Evolutionary conservation across 2,888 invertebrate species (phyloP).

Genomic region (Pyrochroa serraticornis): DNA sequence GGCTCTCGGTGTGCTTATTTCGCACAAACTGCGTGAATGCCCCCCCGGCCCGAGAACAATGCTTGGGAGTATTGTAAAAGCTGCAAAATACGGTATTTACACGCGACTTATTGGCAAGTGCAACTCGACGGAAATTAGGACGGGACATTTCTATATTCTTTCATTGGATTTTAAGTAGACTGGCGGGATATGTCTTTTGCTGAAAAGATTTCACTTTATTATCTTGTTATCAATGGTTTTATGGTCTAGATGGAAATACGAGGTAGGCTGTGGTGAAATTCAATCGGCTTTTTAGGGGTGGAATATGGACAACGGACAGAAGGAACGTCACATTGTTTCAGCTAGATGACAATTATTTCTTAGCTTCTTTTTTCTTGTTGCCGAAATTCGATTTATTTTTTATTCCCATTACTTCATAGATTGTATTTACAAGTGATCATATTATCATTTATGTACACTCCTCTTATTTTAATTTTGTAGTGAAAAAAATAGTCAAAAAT

Average conservation of each 20-base stretch:
- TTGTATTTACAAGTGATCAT: too few species aligned
- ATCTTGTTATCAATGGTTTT: constrained; percentile 21
- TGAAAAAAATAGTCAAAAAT: too few species aligned
- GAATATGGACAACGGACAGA: too few species aligned
- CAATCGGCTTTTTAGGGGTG: too few species aligned
- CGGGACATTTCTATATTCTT: constrained; percentile 18
- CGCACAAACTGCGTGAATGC: constrained; percentile 51
- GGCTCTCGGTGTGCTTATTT: constrained; percentile 36
- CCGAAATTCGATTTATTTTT: too few species aligned
- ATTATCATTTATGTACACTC: too few species aligned
- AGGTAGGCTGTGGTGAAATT: constrained; percentile 11
- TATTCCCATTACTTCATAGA: too few species aligned
- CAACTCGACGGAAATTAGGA: constrained; percentile 26
- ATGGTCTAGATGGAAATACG: constrained; percentile 13
- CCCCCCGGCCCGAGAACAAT: constrained; percentile 35
- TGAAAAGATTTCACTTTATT: constrained; percentile 21
- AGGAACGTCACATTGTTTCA: too few species aligned
- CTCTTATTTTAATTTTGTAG: too few species aligned
- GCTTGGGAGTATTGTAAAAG: constrained; percentile 43
- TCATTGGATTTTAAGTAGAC: constrained; percentile 8
- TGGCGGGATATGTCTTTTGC: constrained; percentile 12
- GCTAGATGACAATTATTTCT: too few species aligned
- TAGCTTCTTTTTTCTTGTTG: too few species aligned
- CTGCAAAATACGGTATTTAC: constrained; percentile 38
- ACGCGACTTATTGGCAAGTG: constrained; percentile 29